Evolutionary conservation across 2,797 vertebrate species (phyloP).

Genomic region (Molossus alvarezi): DNA sequence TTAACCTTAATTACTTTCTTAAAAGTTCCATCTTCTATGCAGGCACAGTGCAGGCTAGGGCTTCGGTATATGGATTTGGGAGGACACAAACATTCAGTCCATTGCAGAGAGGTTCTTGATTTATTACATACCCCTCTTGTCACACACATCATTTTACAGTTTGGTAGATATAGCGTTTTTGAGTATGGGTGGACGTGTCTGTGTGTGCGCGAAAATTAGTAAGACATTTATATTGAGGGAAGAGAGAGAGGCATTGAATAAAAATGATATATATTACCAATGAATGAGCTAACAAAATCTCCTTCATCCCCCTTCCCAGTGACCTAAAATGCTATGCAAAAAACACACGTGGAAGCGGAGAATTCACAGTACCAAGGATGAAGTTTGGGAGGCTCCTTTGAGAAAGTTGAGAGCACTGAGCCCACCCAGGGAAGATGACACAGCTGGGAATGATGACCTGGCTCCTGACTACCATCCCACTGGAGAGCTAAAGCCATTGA

Average conservation of each 20-base stretch:
- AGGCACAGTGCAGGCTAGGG: neutral
- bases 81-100: neutral
- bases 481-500: neutral
- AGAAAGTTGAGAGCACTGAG: neutral
- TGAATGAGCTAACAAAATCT: neutral
- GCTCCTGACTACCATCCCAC: neutral
- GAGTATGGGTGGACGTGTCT: neutral
- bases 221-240: neutral
- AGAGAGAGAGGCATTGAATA: neutral
- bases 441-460: neutral
- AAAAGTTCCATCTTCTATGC: neutral
- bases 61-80: neutral
- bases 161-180: neutral
- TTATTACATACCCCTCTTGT: neutral
- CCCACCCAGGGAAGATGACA: neutral
- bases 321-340: neutral
- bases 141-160: neutral
- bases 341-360: neutral
- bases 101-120: neutral
- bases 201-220: neutral
- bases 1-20: neutral
- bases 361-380: neutral
- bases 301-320: neutral
- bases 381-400: neutral
- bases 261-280: neutral